Conservation (phyloP, 1,140 invertebrate genomes). For the Lepidurus packardi region DNA sequence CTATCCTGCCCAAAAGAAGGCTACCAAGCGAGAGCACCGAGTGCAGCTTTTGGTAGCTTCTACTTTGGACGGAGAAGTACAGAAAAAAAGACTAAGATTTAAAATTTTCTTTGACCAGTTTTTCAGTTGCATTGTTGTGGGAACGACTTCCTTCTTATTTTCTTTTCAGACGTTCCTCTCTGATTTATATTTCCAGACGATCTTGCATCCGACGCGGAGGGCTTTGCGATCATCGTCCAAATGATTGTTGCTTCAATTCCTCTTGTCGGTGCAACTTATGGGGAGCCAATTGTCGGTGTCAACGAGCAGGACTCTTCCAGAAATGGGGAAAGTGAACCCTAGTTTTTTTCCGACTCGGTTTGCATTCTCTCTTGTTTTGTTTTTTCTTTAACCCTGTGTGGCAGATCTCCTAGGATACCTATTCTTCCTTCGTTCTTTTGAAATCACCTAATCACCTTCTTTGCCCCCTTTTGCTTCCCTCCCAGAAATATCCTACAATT, state of each 20-base stretch:
- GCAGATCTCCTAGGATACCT: neutral
- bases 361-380: neutral
- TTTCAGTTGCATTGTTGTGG: conserved; percentile 6
- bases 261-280: conserved; percentile 84
- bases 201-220: conserved; percentile 71
- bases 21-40: too few species aligned
- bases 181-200: conserved; percentile 79
- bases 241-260: conserved; percentile 78
- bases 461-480: neutral
- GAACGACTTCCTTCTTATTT: conserved; percentile 40
- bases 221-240: conserved; percentile 75
- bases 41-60: too few species aligned
- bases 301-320: conserved; percentile 81
- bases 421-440: conserved; percentile 1
- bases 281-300: conserved; percentile 83
- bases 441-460: neutral
- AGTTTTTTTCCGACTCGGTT: neutral
- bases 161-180: conserved; percentile 70
- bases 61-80: neutral
- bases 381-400: neutral
- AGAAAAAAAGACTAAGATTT: neutral
- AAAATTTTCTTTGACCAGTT: neutral
- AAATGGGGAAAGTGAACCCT: conserved; percentile 61
- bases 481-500: neutral
- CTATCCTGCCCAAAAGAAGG: too few species aligned